phyloP scores from a whole-genome alignment of 2,797 vertebrate genomes.

The Anolis apletophallus region DNA sequence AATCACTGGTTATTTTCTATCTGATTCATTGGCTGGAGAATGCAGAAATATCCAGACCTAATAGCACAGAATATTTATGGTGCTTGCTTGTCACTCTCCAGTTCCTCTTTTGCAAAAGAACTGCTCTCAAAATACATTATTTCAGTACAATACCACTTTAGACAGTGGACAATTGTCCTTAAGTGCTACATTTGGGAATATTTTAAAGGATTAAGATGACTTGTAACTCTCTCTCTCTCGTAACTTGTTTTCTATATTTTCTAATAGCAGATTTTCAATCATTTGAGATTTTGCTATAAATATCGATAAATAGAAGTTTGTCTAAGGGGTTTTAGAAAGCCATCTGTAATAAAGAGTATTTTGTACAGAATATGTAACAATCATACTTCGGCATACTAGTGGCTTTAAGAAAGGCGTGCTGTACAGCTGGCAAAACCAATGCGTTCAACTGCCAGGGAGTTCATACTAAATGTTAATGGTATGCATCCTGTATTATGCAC shows the following conservation, averaged over 20 bases:
- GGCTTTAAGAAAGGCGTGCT: conserved; percentile 18
- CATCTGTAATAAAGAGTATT: conserved; percentile 25
- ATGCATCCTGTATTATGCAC: neutral
- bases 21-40: neutral
- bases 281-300: conserved; percentile 34
- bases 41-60: neutral
- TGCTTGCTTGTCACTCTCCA: neutral
- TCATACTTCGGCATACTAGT: conserved; percentile 17
- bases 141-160: neutral
- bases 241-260: neutral
- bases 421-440: conserved; percentile 18
- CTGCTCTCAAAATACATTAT: neutral
- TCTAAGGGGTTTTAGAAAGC: conserved; percentile 15
- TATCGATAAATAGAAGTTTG: conserved; percentile 6
- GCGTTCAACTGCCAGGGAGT: conserved; percentile 32
- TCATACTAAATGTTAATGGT: conserved; percentile 38
- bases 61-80: neutral
- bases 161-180: neutral
- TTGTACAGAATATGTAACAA: conserved; percentile 14
- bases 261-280: conserved; percentile 18
- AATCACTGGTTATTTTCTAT: neutral
- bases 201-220: neutral
- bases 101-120: neutral
- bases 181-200: neutral
- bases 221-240: neutral